These are phyloP conservation scores for Drosophila anceps DNA, from an alignment of 2,888 invertebrate species.

Conservation along the genomic window DNA sequence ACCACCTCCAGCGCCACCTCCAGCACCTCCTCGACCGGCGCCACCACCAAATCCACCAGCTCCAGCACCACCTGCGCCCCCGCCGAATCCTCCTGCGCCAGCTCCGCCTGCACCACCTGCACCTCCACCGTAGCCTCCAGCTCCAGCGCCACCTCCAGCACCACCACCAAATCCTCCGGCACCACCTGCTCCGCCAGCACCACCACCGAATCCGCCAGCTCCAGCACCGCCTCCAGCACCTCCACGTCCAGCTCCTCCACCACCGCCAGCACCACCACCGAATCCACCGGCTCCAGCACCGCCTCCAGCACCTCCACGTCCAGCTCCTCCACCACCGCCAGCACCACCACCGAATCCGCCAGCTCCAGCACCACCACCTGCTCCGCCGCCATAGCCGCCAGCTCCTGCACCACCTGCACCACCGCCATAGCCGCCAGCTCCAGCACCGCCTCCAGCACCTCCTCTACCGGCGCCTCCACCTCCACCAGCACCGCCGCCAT, in stretches of 20 bases:
- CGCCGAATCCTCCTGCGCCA: slow-evolving; percentile 23
- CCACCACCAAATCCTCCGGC: slow-evolving; percentile 33
- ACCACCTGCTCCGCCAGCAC: slow-evolving; percentile 31
- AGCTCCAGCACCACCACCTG: slow-evolving; percentile 52
- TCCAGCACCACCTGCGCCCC: slow-evolving; percentile 25
- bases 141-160: slow-evolving; percentile 23
- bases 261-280: slow-evolving; percentile 15
- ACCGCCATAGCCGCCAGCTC: background rate
- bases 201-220: slow-evolving; percentile 13
- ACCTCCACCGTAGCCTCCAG: slow-evolving; percentile 18
- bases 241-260: slow-evolving; percentile 30
- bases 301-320: slow-evolving; percentile 11
- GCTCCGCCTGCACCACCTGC: slow-evolving; percentile 33
- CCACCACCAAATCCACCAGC: slow-evolving; percentile 83
- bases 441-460: slow-evolving; percentile 7
- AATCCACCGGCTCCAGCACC: slow-evolving; percentile 20
- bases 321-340: slow-evolving; percentile 44
- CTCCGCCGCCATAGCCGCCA: slow-evolving; percentile 65
- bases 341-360: background rate
- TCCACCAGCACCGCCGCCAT: slow-evolving; percentile 2
- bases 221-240: slow-evolving; percentile 41
- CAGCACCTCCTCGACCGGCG: slow-evolving; percentile 39
- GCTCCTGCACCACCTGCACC: slow-evolving; percentile 31
- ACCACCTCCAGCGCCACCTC: slow-evolving; percentile 36
- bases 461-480: slow-evolving; percentile 2